These are phyloP conservation scores for Piliocolobus tephrosceles DNA, from an alignment of 2,113 vertebrate genomes.

Conservation along the genomic window DNA sequence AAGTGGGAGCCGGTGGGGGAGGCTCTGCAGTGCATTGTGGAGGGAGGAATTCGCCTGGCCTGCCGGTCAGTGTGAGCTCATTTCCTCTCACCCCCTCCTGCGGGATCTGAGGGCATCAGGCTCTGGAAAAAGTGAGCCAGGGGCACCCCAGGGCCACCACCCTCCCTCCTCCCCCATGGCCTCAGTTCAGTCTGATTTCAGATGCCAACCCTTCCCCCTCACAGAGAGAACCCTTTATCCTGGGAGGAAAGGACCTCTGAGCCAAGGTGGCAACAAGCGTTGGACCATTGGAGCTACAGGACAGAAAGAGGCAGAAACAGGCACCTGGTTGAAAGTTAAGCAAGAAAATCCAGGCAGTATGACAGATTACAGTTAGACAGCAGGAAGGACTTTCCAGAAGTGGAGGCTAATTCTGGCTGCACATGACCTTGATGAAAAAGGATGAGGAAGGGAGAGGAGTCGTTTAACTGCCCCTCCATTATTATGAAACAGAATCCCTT, in stretches of 20 bases:
- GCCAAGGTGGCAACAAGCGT: background rate
- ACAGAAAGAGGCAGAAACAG: background rate
- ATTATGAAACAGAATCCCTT: background rate
- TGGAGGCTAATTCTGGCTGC: background rate
- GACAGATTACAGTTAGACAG: background rate
- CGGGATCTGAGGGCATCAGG: slow-evolving; percentile 53
- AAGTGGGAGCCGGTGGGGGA: slow-evolving; percentile 67
- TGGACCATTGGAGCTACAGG: background rate
- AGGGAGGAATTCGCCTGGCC: slow-evolving; percentile 67
- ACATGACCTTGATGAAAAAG: background rate
- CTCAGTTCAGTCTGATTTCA: background rate
- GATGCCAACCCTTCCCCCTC: background rate
- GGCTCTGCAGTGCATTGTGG: slow-evolving; percentile 62
- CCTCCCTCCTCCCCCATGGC: background rate
- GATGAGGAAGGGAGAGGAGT: background rate
- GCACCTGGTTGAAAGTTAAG: background rate
- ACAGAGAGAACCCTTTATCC: background rate
- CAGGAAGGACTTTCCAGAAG: slow-evolving; percentile 46
- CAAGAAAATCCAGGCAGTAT: background rate
- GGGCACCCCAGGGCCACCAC: slow-evolving; percentile 25
- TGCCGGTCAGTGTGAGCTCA: slow-evolving; percentile 54
- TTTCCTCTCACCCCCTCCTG: slow-evolving; percentile 60
- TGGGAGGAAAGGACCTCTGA: background rate
- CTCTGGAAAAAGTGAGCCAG: slow-evolving; percentile 50
- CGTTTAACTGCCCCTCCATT: background rate